Conservation (phyloP, 2,888 invertebrate species). For the Netelia virgata region DNA sequence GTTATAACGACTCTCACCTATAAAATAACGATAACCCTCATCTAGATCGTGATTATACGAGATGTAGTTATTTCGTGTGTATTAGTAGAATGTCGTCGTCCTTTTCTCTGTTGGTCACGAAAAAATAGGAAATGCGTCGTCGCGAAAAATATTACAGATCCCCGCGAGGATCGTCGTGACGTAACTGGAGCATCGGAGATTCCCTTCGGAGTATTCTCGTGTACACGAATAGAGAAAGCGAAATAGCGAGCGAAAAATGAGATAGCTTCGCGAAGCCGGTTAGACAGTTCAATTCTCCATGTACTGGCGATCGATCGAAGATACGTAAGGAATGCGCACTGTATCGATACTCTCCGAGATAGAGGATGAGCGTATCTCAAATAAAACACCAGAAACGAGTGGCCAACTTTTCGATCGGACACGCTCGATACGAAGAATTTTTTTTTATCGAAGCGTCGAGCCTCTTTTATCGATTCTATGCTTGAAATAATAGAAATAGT, state of each 20-base stretch:
- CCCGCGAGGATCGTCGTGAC: constrained; percentile 31
- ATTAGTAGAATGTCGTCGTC: too few species aligned
- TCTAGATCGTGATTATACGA: constrained; percentile 10
- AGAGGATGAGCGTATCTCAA: neutral
- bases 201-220: constrained; percentile 45
- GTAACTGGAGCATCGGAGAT: constrained; percentile 56
- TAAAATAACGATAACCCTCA: constrained; percentile 17
- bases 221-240: constrained; percentile 9
- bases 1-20: constrained; percentile 22
- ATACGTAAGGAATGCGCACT: constrained; percentile 9
- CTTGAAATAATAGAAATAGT: too few species aligned
- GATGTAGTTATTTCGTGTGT: neutral
- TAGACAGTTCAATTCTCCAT: constrained; percentile 31
- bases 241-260: constrained; percentile 36
- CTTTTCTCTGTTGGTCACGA: too few species aligned
- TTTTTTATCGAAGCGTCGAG: neutral
- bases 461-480: neutral
- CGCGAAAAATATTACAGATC: constrained; percentile 46
- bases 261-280: constrained; percentile 16
- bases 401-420: neutral
- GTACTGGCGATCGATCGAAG: constrained; percentile 40
- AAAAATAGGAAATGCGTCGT: constrained; percentile 56
- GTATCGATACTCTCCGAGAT: neutral
- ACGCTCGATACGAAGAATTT: too few species aligned
- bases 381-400: neutral